Conservation (phyloP, 2,797 vertebrate genomes). For the Arrhamphus sclerolepis region DNA sequence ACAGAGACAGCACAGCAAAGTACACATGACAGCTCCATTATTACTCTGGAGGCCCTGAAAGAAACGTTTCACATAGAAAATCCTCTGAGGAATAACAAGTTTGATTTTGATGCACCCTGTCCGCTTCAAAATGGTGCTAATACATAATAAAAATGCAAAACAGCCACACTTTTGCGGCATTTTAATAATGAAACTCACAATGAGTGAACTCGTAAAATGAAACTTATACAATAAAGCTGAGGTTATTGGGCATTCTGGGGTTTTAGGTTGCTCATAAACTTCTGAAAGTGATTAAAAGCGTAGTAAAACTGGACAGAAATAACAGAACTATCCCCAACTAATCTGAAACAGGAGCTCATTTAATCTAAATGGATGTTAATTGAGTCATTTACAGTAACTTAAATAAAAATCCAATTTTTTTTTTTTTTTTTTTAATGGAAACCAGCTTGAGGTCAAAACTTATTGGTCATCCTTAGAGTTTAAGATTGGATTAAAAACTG, state of each 20-base stretch:
- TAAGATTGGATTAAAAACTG: background rate
- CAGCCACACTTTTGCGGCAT: background rate
- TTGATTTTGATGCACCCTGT: no score
- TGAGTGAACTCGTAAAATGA: conserved; percentile 6
- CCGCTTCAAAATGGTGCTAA: no score
- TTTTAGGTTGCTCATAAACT: background rate
- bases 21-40: conserved; percentile 17
- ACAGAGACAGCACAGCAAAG: conserved; percentile 12
- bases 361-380: background rate
- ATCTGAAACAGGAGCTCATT: background rate
- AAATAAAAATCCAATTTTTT: background rate
- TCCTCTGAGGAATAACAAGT: conserved; percentile 2
- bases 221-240: background rate
- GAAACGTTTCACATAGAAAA: conserved; percentile 12
- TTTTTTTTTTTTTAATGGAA: background rate
- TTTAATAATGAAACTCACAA: conserved; percentile 13
- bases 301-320: background rate
- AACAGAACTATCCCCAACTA: conserved; percentile 1
- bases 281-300: no score
- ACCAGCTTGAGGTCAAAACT: background rate
- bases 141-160: background rate
- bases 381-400: background rate
- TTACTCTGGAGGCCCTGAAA: conserved; percentile 7
- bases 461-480: background rate
- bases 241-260: background rate